These are phyloP conservation scores for Petromus typicus DNA, from an alignment of 2,113 vertebrate species.

Conservation along the genomic window DNA sequence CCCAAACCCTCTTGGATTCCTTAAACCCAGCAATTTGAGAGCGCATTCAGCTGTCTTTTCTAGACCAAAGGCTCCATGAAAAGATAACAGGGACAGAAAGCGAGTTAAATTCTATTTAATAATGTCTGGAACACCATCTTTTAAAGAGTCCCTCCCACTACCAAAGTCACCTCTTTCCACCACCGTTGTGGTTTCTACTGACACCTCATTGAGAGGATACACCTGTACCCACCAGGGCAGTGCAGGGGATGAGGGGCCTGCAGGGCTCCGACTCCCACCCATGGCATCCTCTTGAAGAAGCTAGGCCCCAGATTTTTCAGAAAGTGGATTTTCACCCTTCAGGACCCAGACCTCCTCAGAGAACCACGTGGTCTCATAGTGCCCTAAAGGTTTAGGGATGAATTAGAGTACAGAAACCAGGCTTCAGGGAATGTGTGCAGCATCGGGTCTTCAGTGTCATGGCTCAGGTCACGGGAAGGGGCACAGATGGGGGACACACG, in stretches of 20 bases:
- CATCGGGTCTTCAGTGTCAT: background rate
- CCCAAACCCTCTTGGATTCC: background rate
- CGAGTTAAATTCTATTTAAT: slow-evolving; percentile 57
- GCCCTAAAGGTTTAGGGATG: background rate
- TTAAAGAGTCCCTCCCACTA: background rate
- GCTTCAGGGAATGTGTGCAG: background rate
- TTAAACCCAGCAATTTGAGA: background rate
- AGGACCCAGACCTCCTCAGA: background rate
- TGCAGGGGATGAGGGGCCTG: background rate
- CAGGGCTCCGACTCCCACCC: no score
- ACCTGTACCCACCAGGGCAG: background rate
- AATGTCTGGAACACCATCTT: background rate
- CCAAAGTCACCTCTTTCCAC: background rate
- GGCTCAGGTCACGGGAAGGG: background rate
- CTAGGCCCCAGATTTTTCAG: background rate
- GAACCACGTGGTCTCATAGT: background rate
- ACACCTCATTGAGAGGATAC: background rate
- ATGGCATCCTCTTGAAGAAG: no score
- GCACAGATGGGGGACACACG: background rate
- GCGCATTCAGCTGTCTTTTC: background rate
- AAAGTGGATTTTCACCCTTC: background rate
- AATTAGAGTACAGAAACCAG: background rate
- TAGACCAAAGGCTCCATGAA: background rate
- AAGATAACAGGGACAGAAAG: background rate
- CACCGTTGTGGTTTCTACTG: background rate